Evolutionary conservation across 1,140 invertebrate species (phyloP).

Genomic region (Drosophila gunungcola): DNA sequence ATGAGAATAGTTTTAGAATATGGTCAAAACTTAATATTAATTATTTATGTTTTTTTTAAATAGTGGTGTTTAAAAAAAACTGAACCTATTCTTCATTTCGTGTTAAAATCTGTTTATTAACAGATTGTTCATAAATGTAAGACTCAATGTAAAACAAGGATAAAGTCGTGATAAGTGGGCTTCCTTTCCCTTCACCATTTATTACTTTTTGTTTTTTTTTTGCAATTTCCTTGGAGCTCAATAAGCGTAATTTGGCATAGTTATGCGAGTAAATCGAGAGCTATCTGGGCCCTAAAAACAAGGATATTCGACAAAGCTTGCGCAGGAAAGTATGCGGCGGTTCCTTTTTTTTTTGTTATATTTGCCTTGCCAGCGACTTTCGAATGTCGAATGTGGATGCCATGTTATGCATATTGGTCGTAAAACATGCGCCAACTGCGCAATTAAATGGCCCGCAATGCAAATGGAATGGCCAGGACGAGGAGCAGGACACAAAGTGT

Average conservation of each 20-base stretch:
- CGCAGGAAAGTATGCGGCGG: conserved; percentile 44
- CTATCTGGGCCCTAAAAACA: conserved; percentile 19
- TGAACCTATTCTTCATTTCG: no score
- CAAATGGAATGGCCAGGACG: conserved; percentile 53
- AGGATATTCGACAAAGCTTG: conserved; percentile 35
- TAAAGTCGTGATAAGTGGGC: conserved; percentile 17
- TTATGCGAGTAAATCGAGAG: conserved; percentile 21
- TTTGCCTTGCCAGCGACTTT: background rate
- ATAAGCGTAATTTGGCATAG: conserved; percentile 69
- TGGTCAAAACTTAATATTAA: no score
- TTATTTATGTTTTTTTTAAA: no score
- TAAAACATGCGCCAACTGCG: conserved; percentile 74
- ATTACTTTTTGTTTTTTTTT: background rate
- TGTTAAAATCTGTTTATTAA: no score
- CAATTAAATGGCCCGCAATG: conserved; percentile 72
- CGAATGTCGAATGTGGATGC: conserved; percentile 45
- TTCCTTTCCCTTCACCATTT: background rate
- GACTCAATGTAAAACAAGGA: no score
- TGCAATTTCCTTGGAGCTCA: conserved; percentile 16
- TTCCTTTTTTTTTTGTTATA: background rate
- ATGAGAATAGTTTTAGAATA: no score
- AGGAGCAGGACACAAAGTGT: conserved; percentile 23
- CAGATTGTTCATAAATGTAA: no score
- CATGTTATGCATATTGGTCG: conserved; percentile 54
- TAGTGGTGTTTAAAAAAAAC: no score